Conservation (phyloP, 2,888 invertebrate genomes). For the Panorpa germanica region DNA sequence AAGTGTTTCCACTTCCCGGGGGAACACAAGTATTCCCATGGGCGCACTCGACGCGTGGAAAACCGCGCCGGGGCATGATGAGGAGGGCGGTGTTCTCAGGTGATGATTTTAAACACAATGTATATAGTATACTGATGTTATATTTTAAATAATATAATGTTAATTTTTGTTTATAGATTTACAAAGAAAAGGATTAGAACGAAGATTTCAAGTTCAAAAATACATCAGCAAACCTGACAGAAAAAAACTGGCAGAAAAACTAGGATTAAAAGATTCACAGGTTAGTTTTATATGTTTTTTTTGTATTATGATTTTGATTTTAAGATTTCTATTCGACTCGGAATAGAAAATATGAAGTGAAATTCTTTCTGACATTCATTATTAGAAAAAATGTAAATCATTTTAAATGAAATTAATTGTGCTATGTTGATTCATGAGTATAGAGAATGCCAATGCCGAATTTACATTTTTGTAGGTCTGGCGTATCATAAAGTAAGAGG, state of each 20-base stretch:
- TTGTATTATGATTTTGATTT: constrained; percentile 4
- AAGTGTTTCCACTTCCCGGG: constrained; percentile 38
- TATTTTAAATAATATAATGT: no score
- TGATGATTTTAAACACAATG: constrained; percentile 12
- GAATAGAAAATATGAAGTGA: neutral
- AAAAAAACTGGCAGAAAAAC: constrained; percentile 89
- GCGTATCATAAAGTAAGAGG: no score
- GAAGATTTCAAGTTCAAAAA: constrained; percentile 90
- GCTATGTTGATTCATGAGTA: no score
- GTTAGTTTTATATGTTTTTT: no score
- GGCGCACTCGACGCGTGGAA: constrained; percentile 80
- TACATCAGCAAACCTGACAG: constrained; percentile 98
- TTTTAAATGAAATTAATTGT: no score
- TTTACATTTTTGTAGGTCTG: no score
- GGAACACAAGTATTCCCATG: constrained; percentile 56
- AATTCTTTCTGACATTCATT: no score
- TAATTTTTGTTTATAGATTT: constrained; percentile 38
- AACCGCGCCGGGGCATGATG: constrained; percentile 93
- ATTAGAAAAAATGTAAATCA: no score
- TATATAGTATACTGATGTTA: no score
- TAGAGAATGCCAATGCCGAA: no score
- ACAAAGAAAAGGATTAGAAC: constrained; percentile 88
- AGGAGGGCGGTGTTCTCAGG: constrained; percentile 84
- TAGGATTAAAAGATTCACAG: constrained; percentile 95
- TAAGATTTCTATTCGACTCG: constrained; percentile 1